Evolutionary conservation across 1,140 invertebrate species (phyloP), one percentile per base, ranked within the genome.

Genomic region (Ectropis grisescens): DNA sequence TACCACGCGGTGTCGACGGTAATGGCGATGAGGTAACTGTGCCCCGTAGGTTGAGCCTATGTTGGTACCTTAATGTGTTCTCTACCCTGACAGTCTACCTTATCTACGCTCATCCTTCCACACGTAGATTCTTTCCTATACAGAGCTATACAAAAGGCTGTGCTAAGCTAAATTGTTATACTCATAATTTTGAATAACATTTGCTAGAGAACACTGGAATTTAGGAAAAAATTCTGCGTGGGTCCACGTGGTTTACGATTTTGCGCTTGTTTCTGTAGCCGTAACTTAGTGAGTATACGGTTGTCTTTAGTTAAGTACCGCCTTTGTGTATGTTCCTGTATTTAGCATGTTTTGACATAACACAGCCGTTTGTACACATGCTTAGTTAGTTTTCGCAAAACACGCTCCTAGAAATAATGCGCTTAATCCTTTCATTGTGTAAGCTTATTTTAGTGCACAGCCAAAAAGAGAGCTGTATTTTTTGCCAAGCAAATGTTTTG

Each of bases 1-100:
- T 94, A 94, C 87, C 91, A 93, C 85, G 92, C 93, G 67, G 93
- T 95, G 65, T 94, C 92, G 44, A 92, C 92, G 69, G 92, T 95
- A 76, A 92, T 95, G 80, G 89, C 91, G 53, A 92, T 94, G 90
- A 95, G 92, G 92, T 95, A 93, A 91, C 53, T 52, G 47, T 64
- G 58, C 65, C 72, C 71, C 47, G 56, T 76, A 72, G 64, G 68
- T 68, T 60, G 47, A 41, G 31, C 41, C 32, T 45, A 32, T 47
- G 42, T 49, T 46, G 39, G 40, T 53, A 41, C 16, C 16, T 19
- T 4, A 42, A 38, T 56, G 48, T 55, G 39, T 38, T 47, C 43
- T 45, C 35, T 39, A 30, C n/a, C 47, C 41, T 41, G 25, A 33
- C 25, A 22, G 22, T 27, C 27, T 15, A 26, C 33, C 44, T 35